Conservation (phyloP, 2,797 vertebrate genomes). For the Macrochelys suwanniensis region DNA sequence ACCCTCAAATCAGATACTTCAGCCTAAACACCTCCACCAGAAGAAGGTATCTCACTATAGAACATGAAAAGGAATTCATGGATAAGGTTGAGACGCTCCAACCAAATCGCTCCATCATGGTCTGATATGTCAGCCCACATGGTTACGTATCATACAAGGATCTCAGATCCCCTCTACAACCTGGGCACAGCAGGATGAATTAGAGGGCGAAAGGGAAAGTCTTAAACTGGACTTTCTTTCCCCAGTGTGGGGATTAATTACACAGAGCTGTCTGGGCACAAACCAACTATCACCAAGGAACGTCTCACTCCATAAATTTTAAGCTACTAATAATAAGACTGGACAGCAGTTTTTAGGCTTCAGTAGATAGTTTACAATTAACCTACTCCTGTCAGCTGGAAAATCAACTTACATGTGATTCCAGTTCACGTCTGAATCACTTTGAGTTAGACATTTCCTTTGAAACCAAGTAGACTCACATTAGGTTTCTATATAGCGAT, state of each 20-base stretch:
- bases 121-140: fast-evolving
- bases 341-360: conserved; percentile 82
- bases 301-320: conserved; percentile 80
- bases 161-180: fast-evolving
- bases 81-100: fast-evolving
- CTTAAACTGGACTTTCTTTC: conserved; percentile 40
- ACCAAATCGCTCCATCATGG: fast-evolving
- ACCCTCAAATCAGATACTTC: not conserved
- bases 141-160: not conserved
- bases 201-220: fast-evolving
- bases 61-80: fast-evolving
- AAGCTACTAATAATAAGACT: conserved; percentile 75
- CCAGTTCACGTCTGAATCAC: conserved; percentile 69
- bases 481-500: not conserved
- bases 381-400: conserved; percentile 82
- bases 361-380: conserved; percentile 80
- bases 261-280: conserved; percentile 37
- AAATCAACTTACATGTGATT: conserved; percentile 80
- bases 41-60: not conserved
- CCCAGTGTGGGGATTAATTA: conserved; percentile 50
- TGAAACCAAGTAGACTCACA: not conserved
- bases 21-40: not conserved
- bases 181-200: not conserved
- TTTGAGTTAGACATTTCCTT: conserved; percentile 34
- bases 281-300: conserved; percentile 64